A percentile compares a stretch with the other conserved stretches of the same genome.
Evolutionary conservation across 2,888 invertebrate species (phyloP).

Genomic region (Amorpha juglandis): DNA sequence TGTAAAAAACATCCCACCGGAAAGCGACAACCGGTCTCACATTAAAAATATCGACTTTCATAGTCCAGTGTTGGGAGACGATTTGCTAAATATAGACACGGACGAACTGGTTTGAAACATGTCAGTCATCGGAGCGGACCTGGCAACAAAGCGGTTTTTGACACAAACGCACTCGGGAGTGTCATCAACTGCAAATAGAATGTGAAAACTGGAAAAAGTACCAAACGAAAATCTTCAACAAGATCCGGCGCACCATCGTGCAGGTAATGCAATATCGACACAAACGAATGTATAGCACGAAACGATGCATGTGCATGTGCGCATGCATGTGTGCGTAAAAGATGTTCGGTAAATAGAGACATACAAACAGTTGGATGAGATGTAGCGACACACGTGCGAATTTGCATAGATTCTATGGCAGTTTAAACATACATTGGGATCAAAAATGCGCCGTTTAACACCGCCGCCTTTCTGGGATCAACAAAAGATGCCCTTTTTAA

Average conservation of each 20-base stretch:
- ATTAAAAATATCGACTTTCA: conserved; percentile 44
- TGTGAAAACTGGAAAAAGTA: conserved; percentile 25
- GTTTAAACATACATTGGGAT: conserved; percentile 37
- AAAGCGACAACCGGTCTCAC: conserved; percentile 26
- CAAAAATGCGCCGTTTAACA: conserved; percentile 39
- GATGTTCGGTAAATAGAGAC: conserved; percentile 57
- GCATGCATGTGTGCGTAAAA: conserved; percentile 43
- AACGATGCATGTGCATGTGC: conserved; percentile 34
- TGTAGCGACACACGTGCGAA: conserved; percentile 69
- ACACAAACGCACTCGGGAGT: conserved; percentile 45
- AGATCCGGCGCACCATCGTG: background rate
- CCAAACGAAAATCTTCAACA: conserved; percentile 12
- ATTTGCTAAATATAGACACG: conserved; percentile 56
- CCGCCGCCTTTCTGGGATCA: conserved; percentile 2
- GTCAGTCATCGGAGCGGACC: conserved; percentile 49
- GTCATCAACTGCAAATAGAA: conserved; percentile 48
- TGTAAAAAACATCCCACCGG: conserved; percentile 25
- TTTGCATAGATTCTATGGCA: conserved; percentile 50
- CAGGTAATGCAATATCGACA: background rate
- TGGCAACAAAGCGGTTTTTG: conserved; percentile 54
- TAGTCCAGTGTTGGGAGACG: conserved; percentile 44
- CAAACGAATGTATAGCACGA: conserved; percentile 26
- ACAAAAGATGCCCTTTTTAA: conserved; percentile 25
- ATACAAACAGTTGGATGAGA: conserved; percentile 64
- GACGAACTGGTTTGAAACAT: conserved; percentile 45